These are phyloP conservation scores for Hirundo rustica DNA, from an alignment of 2,797 vertebrate species.

Conservation along the genomic window DNA sequence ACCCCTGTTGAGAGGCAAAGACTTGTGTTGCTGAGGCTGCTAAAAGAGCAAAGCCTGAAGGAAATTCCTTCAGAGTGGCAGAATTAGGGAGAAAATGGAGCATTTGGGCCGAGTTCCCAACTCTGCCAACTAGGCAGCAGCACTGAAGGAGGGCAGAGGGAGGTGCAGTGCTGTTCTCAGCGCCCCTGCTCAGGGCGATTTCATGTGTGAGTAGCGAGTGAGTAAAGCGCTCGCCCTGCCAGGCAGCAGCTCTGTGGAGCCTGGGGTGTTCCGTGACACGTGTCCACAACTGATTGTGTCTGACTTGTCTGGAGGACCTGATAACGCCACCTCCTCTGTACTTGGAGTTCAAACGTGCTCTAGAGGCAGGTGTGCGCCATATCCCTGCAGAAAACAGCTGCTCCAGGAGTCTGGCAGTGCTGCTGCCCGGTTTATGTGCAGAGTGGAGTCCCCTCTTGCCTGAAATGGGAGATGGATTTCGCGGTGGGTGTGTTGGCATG, in stretches of 20 bases:
- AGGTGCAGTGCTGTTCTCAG: background rate
- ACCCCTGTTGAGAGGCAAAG: background rate
- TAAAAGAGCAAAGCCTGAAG: background rate
- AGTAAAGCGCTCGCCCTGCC: background rate
- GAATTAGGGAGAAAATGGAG: background rate
- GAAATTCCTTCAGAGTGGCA: background rate
- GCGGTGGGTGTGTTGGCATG: rapidly evolving
- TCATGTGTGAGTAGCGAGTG: background rate
- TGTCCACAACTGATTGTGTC: background rate
- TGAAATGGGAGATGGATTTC: background rate
- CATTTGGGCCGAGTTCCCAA: rapidly evolving
- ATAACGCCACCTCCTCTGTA: background rate
- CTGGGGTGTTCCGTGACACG: background rate
- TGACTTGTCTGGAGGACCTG: background rate
- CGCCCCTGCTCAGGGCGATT: background rate
- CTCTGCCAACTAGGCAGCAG: background rate
- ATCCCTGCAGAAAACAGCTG: background rate
- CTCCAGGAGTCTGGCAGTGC: background rate
- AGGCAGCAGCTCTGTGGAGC: background rate
- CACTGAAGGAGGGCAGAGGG: background rate
- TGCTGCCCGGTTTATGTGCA: rapidly evolving
- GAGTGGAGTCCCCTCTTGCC: background rate
- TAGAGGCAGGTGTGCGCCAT: background rate
- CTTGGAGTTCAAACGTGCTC: rapidly evolving
- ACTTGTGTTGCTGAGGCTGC: background rate